Evolutionary conservation across 2,797 vertebrate species (phyloP).

Genomic region (Yasuhikotakia modesta): DNA sequence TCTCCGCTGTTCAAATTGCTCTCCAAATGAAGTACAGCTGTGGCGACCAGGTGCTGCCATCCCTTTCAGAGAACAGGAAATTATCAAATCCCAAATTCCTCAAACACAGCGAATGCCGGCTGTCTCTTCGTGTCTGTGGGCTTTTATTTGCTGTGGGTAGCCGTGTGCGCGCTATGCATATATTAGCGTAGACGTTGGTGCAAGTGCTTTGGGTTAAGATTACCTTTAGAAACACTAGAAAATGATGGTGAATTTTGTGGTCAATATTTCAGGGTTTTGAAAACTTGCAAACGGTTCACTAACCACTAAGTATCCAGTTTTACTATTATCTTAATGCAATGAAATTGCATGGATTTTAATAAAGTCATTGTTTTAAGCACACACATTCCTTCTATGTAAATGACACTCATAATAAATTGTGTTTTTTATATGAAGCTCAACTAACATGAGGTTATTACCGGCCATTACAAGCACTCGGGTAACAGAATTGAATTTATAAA

Average conservation of each 20-base stretch:
- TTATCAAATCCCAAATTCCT: constrained; percentile 99
- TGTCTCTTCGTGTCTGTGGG: constrained; percentile 83
- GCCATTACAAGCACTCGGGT: too few relatives aligned
- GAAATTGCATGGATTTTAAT: too few relatives aligned
- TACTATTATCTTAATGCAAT: too few relatives aligned
- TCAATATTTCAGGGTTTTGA: neutral
- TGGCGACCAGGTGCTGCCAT: constrained; percentile 99
- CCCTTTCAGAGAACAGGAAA: constrained; percentile 99
- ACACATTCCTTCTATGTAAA: too few relatives aligned
- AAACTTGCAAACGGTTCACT: neutral
- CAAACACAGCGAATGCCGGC: constrained; percentile 94
- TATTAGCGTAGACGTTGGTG: constrained; percentile 16
- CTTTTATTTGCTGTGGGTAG: constrained; percentile 69
- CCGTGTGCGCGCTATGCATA: constrained; percentile 68
- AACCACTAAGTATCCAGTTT: neutral
- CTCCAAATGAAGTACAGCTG: constrained; percentile 99
- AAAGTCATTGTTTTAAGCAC: too few relatives aligned
- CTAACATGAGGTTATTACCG: too few relatives aligned
- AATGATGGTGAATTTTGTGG: neutral
- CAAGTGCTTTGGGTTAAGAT: constrained; percentile 12
- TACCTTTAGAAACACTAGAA: neutral
- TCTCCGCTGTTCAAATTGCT: constrained; percentile 97
- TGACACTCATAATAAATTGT: too few relatives aligned
- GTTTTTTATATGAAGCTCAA: too few relatives aligned
- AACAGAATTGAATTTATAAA: too few relatives aligned